These are phyloP conservation scores for Procambarus virginalis DNA, from an alignment of 1,140 invertebrate species.

Conservation along the genomic window DNA sequence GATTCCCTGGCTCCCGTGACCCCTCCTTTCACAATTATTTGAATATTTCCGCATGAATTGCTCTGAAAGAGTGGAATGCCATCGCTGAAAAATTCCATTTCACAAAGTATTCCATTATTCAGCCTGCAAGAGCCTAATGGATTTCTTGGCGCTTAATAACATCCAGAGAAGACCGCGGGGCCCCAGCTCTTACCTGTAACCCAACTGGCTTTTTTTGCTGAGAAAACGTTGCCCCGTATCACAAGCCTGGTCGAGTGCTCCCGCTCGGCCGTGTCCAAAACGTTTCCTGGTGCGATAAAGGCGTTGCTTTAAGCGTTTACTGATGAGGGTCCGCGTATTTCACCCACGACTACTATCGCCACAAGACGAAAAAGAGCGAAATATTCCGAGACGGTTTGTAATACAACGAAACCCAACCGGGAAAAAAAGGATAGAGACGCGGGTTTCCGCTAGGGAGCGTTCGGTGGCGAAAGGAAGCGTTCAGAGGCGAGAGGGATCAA, in stretches of 20 bases:
- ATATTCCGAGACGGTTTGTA: not conserved
- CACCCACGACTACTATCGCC: conserved; percentile 19
- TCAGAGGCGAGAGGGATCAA: conserved; percentile 22
- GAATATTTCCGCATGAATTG: not conserved
- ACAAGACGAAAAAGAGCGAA: conserved; percentile 8
- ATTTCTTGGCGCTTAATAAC: conserved; percentile 18
- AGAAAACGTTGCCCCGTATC: not conserved
- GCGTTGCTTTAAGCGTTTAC: not conserved
- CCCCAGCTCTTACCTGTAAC: not conserved
- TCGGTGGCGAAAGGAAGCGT: conserved; percentile 7
- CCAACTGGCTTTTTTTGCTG: not conserved
- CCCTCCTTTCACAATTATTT: not conserved
- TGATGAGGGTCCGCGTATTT: conserved; percentile 16
- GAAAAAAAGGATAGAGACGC: not conserved
- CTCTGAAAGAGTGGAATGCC: not conserved
- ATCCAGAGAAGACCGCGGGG: not conserved
- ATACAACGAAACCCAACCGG: not conserved
- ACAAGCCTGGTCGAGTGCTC: not conserved
- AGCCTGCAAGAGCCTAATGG: conserved; percentile 26
- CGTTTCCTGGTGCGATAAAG: not conserved
- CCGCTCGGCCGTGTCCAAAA: not conserved
- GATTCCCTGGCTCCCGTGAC: not conserved
- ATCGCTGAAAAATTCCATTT: conserved; percentile 10
- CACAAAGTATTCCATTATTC: conserved; percentile 19
- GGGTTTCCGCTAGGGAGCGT: conserved; percentile 23